Evolutionary conservation across 1,140 invertebrate species (phyloP), one percentile per base, ranked within the genome.

Genomic region (Drusus annulatus): DNA sequence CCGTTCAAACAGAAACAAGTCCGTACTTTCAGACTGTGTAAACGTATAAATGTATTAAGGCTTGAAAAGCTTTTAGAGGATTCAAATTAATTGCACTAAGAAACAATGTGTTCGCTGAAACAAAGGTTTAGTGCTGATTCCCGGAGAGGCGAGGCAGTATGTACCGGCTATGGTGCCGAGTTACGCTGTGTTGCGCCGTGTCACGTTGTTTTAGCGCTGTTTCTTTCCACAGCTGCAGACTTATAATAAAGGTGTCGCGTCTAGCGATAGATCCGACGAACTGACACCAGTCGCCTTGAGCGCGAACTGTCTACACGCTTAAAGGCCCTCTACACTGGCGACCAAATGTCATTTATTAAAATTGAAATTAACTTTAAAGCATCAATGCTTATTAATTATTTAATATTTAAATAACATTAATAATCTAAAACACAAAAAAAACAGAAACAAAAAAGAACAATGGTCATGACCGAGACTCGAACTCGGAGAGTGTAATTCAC

Each of bases 71-170:
- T 71, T 71, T 71, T 71, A 71, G 36, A 17, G 31, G 52, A 71
- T 71, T 51, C 17, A 71, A 71, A 71, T 71, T 71, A 71, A 51
- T 71, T 71, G 19, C 68, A 23, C 7, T 21, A 51, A 52, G 45
- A 52, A 71, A 71, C 45, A 71, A 71, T 71, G 45, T 71, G 51
- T 71, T 52, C 10, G 68, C 50, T 52, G 45, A 52, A 71, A 71
- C 68, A 71, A 71, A 71, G 68, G 68, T 71, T 51, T 51, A 71
- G 36, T 51, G 68, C 17, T 71, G 68, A 52, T 71, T 71, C 54
- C 68, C 68, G 68, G 45, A 71, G 16, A 71, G 45, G 50, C 68
- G 45, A 71, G 68, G 68, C 68, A 19, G 62, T 28, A 1, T 56
- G 54, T 56, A 56, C 16, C 17, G n/a, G 19, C 54, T 56, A 7